Evolutionary conservation across 2,797 vertebrate genomes (phyloP).

Genomic region (Taeniopygia guttata): DNA sequence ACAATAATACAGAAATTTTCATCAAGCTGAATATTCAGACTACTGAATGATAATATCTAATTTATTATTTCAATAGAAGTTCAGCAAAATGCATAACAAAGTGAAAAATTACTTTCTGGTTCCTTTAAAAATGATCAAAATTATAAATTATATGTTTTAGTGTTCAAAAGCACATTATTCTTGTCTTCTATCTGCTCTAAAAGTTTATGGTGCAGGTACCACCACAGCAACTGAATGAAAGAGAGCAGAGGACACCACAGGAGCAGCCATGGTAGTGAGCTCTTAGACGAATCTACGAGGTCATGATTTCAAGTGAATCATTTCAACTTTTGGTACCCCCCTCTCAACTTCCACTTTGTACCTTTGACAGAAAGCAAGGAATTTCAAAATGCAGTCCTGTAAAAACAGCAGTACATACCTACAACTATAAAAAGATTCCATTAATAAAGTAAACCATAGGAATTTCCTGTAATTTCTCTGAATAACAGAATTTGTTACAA

Average conservation of each 20-base stretch:
- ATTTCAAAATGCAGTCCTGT: background rate
- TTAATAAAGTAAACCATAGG: background rate
- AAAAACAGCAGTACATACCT: background rate
- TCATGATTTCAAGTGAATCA: background rate
- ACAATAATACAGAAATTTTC: background rate
- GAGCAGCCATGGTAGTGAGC: background rate
- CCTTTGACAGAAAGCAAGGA: background rate
- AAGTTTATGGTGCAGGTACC: fast-evolving
- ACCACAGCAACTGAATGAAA: background rate
- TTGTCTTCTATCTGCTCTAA: background rate
- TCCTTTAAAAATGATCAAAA: background rate
- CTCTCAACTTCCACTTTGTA: background rate
- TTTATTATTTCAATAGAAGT: background rate
- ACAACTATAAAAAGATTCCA: background rate
- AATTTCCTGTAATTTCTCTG: background rate
- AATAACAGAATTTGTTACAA: background rate
- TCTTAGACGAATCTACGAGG: too few species aligned
- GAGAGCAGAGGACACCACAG: background rate
- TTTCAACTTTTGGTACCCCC: background rate
- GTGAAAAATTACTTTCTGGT: background rate
- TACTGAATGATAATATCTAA: background rate
- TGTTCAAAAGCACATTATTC: background rate
- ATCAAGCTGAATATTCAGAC: background rate
- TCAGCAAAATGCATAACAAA: background rate
- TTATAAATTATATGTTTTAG: background rate